Conservation (phyloP, 2,113 vertebrate genomes). For the Balaeniceps rex region DNA sequence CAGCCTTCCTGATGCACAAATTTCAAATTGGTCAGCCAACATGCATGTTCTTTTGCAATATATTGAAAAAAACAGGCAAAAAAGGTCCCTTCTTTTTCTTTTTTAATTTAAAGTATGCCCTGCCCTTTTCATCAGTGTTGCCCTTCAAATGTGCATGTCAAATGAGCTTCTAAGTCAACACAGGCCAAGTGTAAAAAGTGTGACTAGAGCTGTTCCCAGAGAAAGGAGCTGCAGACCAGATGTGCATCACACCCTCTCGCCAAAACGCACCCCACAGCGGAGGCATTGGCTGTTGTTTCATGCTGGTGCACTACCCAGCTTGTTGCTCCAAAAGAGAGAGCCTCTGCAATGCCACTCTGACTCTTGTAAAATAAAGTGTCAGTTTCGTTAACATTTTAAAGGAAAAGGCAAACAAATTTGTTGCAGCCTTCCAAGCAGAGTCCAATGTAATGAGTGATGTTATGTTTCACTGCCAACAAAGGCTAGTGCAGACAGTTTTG, state of each 20-base stretch:
- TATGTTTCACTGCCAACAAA: neutral
- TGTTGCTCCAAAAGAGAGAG: neutral
- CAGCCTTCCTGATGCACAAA: neutral
- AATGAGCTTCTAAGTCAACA: conserved; percentile 12
- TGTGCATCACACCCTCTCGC: neutral
- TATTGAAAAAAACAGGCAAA: neutral
- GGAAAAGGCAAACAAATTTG: conserved; percentile 6
- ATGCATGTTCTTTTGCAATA: neutral
- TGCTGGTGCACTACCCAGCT: neutral
- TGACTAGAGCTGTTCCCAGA: conserved; percentile 11
- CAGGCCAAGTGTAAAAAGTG: neutral
- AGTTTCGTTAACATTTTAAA: neutral
- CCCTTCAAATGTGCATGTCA: neutral
- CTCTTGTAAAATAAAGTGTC: neutral
- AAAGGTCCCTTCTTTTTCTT: neutral
- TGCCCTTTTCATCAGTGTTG: neutral
- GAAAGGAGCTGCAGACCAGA: conserved; percentile 22
- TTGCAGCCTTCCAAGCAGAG: neutral
- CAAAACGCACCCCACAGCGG: neutral
- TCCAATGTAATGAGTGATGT: neutral
- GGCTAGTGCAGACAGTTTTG: neutral
- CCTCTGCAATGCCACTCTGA: neutral
- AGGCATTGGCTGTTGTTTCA: conserved; percentile 8
- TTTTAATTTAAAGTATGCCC: neutral
- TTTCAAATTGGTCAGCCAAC: neutral